Conservation (phyloP, 2,797 vertebrate species). For the Trachops cirrhosus region DNA sequence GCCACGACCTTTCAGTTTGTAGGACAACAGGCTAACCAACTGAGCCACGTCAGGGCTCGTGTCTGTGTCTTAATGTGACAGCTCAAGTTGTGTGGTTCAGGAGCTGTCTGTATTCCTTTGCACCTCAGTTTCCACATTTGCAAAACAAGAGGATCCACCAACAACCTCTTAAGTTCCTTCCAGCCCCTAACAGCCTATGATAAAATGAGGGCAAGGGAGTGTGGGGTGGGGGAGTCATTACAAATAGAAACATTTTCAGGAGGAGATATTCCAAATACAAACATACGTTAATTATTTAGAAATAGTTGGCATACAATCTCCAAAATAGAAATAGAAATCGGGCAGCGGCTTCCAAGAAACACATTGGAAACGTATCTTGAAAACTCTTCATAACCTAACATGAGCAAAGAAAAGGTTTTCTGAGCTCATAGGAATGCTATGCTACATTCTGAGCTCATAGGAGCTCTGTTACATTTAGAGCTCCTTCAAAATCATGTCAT, state of each 20-base stretch:
- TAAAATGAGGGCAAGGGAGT: not conserved
- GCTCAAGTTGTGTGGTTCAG: not conserved
- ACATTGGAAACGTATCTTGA: constrained; percentile 10
- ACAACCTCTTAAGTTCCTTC: not conserved
- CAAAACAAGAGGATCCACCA: not conserved
- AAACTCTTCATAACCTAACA: not conserved
- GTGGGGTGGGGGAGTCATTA: not conserved
- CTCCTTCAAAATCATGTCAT: not conserved
- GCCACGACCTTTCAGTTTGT: too few relatives aligned
- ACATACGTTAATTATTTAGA: constrained; percentile 26
- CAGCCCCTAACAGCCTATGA: not conserved
- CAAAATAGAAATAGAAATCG: constrained; percentile 38
- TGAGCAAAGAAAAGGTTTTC: not conserved
- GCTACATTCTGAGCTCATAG: not conserved
- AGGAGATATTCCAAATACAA: not conserved
- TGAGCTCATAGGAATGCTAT: not conserved
- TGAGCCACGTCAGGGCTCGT: not conserved
- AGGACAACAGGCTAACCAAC: too few relatives aligned
- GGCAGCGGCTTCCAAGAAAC: not conserved
- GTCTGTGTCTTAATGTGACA: not conserved
- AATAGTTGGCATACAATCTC: not conserved
- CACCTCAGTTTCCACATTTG: not conserved
- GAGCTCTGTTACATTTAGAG: constrained; percentile 23
- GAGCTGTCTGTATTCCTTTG: not conserved
- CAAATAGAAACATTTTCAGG: not conserved